Evolutionary conservation across 2,797 vertebrate genomes (phyloP).

Genomic region (Diplodus puntazzo): DNA sequence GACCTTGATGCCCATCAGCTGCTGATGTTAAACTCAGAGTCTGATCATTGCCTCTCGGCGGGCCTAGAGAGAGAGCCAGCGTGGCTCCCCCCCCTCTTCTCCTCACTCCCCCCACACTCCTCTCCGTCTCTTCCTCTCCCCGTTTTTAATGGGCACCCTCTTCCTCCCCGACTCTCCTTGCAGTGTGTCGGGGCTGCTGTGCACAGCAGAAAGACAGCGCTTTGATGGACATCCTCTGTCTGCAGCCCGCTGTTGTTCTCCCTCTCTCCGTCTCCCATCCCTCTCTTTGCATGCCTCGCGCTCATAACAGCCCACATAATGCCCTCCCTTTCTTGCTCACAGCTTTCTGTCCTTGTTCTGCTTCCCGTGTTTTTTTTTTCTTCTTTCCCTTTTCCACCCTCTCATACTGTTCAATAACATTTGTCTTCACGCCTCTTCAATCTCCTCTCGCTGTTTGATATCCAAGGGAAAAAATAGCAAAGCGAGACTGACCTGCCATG

Average conservation of each 20-base stretch:
- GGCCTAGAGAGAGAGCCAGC: slow-evolving; percentile 38
- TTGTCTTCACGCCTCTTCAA: slow-evolving; percentile 71
- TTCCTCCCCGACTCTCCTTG: slow-evolving; percentile 44
- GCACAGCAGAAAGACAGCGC: slow-evolving; percentile 54
- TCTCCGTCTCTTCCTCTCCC: slow-evolving; percentile 9
- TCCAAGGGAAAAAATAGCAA: slow-evolving; percentile 39
- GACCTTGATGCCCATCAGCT: slow-evolving; percentile 61
- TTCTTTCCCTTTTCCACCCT: not conserved
- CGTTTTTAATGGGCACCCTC: slow-evolving; percentile 57
- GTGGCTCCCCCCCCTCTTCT: slow-evolving; percentile 2
- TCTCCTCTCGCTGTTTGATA: slow-evolving; percentile 66
- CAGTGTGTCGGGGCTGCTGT: slow-evolving; percentile 49
- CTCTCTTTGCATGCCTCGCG: slow-evolving; percentile 31
- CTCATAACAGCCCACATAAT: slow-evolving; percentile 58
- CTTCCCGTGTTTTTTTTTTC: slow-evolving; percentile 17
- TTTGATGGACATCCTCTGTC: slow-evolving; percentile 68
- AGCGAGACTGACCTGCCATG: slow-evolving; percentile 51
- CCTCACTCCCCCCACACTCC: not conserved
- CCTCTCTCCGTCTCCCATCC: slow-evolving; percentile 29
- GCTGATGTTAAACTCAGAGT: slow-evolving; percentile 71
- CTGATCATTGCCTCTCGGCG: slow-evolving; percentile 67
- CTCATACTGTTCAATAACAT: slow-evolving; percentile 67
- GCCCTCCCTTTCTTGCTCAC: slow-evolving; percentile 40
- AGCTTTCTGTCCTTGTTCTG: slow-evolving; percentile 45
- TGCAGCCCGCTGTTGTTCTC: slow-evolving; percentile 35